Percentiles rank a stretch among this genome's conserved stretches.
phyloP scores from a whole-genome alignment of 2,113 vertebrate species.

The Onychostruthus taczanowskii region DNA sequence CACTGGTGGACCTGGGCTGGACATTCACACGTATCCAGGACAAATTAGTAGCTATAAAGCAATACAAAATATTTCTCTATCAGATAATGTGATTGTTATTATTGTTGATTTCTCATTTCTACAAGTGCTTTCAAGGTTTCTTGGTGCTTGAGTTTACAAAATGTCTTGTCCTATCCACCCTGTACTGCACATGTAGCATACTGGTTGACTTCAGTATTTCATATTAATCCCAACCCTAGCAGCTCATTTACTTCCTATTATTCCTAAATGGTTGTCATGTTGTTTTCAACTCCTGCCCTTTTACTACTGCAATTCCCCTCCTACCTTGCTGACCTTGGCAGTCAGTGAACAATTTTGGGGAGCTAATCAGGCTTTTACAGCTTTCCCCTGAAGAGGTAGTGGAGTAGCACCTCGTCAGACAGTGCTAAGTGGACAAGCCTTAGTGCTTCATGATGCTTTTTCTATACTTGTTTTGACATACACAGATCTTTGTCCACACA shows the following conservation, averaged over 20 bases:
- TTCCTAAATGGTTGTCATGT: background rate
- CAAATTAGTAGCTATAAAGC: background rate
- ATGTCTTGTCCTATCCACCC: background rate
- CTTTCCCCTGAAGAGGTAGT: background rate
- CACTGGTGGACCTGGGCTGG: background rate
- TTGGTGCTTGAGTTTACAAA: background rate
- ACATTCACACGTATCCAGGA: background rate
- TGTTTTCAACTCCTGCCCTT: background rate
- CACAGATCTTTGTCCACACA: background rate
- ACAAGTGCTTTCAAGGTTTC: background rate
- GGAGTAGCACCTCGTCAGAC: background rate
- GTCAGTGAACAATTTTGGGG: background rate
- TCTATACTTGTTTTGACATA: conserved; percentile 25
- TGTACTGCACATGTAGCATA: background rate
- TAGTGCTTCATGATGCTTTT: background rate
- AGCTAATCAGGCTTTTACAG: background rate
- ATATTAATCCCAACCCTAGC: background rate
- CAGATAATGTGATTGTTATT: background rate
- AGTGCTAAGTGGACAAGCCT: background rate
- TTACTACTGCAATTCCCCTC: background rate
- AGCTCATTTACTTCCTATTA: background rate
- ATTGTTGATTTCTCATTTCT: background rate
- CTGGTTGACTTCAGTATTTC: background rate
- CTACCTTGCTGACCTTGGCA: background rate
- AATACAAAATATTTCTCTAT: background rate